A percentile compares a stretch with the other conserved stretches of the same genome.
Conservation (phyloP, 2,888 invertebrate species). For the Eupithecia abbreviata region DNA sequence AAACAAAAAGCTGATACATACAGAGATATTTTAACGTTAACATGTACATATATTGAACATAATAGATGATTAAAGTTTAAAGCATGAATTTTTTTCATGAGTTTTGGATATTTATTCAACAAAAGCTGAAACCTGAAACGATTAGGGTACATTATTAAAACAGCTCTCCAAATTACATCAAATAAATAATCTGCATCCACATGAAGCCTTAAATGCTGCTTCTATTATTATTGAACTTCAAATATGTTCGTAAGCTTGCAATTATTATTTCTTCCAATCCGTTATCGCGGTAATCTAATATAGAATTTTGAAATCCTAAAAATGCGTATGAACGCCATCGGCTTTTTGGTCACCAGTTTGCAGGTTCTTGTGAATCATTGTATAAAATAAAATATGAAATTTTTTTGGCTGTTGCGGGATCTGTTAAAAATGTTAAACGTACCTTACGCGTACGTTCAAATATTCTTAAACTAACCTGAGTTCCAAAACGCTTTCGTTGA, state of each 20-base stretch:
- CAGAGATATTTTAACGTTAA: too few species aligned
- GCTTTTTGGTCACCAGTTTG: too few species aligned
- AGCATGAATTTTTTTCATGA: neutral
- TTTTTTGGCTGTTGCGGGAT: neutral
- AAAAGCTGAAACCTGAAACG: neutral
- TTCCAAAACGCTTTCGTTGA: neutral
- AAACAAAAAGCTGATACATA: too few species aligned
- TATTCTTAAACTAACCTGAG: too few species aligned
- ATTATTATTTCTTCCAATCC: too few species aligned
- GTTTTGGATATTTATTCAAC: neutral
- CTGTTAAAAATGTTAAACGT: too few species aligned
- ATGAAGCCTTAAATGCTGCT: neutral
- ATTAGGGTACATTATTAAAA: neutral
- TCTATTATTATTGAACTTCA: neutral
- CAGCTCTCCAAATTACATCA: neutral
- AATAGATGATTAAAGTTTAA: neutral
- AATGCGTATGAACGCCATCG: too few species aligned
- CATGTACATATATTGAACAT: neutral
- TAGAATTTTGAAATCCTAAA: too few species aligned
- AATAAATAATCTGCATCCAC: neutral
- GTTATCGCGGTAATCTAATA: too few species aligned
- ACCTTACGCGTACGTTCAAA: too few species aligned
- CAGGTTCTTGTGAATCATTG: too few species aligned
- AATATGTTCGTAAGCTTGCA: neutral
- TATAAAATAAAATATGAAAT: too few species aligned